Evolutionary conservation across 1,140 invertebrate genomes (phyloP), one percentile per base, ranked within the genome.

Genomic region (Vanessa atalanta): DNA sequence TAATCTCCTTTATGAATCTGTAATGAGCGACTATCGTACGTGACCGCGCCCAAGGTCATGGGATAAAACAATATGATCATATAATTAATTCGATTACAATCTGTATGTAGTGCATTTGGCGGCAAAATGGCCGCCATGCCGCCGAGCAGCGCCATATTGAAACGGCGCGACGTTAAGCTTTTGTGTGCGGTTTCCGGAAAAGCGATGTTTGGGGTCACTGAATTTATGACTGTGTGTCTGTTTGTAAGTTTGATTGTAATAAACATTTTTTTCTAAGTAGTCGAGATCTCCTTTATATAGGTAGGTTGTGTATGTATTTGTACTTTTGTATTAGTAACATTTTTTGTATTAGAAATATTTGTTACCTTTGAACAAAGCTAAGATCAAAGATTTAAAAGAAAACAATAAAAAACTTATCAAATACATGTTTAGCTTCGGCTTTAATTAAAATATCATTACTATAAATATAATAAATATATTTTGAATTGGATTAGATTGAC

Each of bases 191-290:
- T 72, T 88, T 87, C 88, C 87, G 88, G 88, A 89, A 90, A 90
- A 90, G 87, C 83, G 85, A 80, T 73, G 82, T 85, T 85, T 88
- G 86, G 85, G 88, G 87, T 90, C 87, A 90, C 79, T 87, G 83
- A 83, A 83, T 86, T 73, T 61, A 76, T 72, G 57, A 47, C 47
- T 53, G 48, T 74, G 66, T 70, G 48, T 55, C 31, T 73, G 31
- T 14, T 48, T 16, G 6, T 47, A 57, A 55, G n/a, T 60, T 47
- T 11, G 13, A 64, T 57, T 12, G 16, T 53, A 60, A 60, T 47
- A 61, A 55, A n/a, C 15, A 15, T 13, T 53, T 53, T n/a, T 15
- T 53, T n/a, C 7, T 20, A 53, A 31, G 26, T 31, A 31, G 26
- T 4, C 26, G 1, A 31, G 37, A 2, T 11, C 37, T 43, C 0